Evolutionary conservation across 1,140 invertebrate species (phyloP), one percentile per base, ranked within the genome.

Genomic region (Elymnias hypermnestra): DNA sequence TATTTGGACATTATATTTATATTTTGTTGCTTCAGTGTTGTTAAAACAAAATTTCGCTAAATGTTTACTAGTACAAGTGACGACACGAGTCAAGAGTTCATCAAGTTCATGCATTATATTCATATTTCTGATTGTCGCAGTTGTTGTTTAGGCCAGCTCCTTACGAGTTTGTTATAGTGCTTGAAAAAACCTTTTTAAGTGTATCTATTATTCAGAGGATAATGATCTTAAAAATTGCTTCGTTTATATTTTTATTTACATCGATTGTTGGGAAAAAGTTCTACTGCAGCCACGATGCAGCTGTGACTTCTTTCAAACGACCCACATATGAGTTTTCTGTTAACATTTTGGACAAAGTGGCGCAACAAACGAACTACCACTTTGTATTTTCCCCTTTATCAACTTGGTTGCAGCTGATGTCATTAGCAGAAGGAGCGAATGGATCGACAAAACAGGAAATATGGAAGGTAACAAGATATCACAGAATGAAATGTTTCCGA

Each of bases 371-470:
- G 0, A 45, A 62, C 10, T 58, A 53, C 1, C 72, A 83, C 53
- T 83, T 82, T 40, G 75, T 79, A 1, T 81, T 81, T 23, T 88
- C 88, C 0, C 87, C 88, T 0, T 55, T 87, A 1, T 82, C 77
- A 2, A 74, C 86, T 9, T 88, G 87, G 86, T 57, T 86, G 7
- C 75, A 88, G 28, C 47, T 89, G 8, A 57, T 73, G 9, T 65
- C 85, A 0, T 45, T 88, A 18, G 65, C 81, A 1, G 85, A 88
- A 53, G 88, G 88, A 0, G 82, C 88, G 0, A 51, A 26, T 9
- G 77, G 73, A 0, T 52, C 48, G 0, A 88, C 86, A 0, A 46
- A 72, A 2, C 63, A 53, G 8, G 76, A 89, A 50, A 57, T 89
- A 10, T 57, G 77, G 55, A 68, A 50, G 4, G 73, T 75, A 1